A percentile compares a stretch with the other conserved stretches of the same genome.
Evolutionary conservation across 2,113 vertebrate genomes (phyloP).

Genomic region (Todiramphus saurophagus): DNA sequence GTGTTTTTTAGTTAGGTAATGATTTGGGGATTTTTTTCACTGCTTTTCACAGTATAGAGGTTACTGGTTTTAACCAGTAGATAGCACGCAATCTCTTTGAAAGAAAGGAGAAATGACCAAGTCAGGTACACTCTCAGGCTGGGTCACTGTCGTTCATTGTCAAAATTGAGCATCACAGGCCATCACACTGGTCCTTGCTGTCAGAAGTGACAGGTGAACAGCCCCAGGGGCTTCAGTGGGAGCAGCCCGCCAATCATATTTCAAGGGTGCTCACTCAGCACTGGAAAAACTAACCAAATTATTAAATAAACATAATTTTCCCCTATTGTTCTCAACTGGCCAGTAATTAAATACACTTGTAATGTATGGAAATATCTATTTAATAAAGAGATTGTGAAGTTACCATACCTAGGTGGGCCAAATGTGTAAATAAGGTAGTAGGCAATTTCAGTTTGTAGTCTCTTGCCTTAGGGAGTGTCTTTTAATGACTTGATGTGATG

Average conservation of each 20-base stretch:
- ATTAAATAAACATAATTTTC: constrained; percentile 11
- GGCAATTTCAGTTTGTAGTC: constrained; percentile 62
- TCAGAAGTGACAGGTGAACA: constrained; percentile 48
- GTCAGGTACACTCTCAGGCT: background rate
- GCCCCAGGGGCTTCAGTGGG: background rate
- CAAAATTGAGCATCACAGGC: background rate
- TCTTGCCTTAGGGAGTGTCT: constrained; percentile 72
- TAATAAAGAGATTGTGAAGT: background rate
- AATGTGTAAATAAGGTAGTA: constrained; percentile 48
- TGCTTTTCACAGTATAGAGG: fast-evolving
- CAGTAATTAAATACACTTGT: background rate
- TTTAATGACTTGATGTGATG: constrained; percentile 80
- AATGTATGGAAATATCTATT: background rate
- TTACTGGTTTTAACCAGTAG: background rate
- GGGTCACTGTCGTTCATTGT: background rate
- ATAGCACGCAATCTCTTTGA: background rate
- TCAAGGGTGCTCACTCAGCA: background rate
- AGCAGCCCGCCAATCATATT: background rate
- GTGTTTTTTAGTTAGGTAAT: background rate
- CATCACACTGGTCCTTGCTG: background rate
- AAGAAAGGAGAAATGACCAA: background rate
- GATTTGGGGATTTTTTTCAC: background rate
- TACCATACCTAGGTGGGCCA: background rate
- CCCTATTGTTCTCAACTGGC: background rate
- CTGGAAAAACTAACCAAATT: background rate